Percentiles rank a stretch among this genome's conserved stretches.
Conservation (phyloP, 2,113 vertebrate species). For the Indicator maculatus region DNA sequence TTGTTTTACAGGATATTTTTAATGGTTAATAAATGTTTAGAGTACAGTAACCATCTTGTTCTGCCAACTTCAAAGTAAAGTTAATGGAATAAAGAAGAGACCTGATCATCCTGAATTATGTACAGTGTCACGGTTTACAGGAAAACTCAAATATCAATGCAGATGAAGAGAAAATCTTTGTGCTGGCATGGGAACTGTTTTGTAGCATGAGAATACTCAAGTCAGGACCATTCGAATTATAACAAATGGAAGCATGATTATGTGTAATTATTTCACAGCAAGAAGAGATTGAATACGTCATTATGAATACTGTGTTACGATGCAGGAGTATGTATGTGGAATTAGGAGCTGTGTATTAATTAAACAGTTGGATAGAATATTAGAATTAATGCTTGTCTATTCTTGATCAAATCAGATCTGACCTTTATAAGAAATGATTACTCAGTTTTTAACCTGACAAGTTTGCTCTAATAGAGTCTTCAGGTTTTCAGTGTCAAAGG, state of each 20-base stretch:
- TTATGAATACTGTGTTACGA: neutral
- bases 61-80: neutral
- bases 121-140: neutral
- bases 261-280: neutral
- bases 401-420: neutral
- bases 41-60: neutral
- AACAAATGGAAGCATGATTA: neutral
- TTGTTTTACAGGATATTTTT: neutral
- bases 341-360: neutral
- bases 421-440: neutral
- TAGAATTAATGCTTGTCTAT: neutral
- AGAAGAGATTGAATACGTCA: neutral
- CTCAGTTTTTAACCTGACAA: neutral
- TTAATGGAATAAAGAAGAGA: neutral
- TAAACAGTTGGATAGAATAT: neutral
- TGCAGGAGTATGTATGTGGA: neutral
- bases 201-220: neutral
- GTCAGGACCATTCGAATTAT: neutral
- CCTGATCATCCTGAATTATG: neutral
- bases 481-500: neutral
- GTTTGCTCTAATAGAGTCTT: neutral
- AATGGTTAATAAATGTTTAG: neutral
- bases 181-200: neutral
- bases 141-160: neutral
- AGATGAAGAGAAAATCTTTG: neutral